phyloP scores from a whole-genome alignment of 2,113 vertebrate genomes.

The Scortum barcoo region DNA sequence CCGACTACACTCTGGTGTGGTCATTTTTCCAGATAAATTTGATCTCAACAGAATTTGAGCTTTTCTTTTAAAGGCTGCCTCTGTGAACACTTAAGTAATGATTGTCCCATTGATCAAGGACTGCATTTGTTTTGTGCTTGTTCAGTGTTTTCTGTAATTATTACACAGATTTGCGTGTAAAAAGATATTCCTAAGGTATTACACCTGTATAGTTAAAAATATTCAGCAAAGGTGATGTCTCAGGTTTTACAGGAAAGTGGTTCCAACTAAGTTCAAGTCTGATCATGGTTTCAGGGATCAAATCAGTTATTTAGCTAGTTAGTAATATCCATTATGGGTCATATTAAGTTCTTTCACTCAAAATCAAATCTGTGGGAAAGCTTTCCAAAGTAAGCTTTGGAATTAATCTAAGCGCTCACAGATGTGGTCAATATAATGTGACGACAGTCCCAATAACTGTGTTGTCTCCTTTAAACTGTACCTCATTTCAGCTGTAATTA shows the following conservation, averaged over 20 bases:
- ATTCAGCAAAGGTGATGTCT: constrained; percentile 13
- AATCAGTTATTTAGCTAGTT: constrained; percentile 3
- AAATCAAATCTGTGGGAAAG: background rate
- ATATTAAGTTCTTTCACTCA: background rate
- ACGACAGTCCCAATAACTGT: background rate
- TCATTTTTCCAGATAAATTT: background rate
- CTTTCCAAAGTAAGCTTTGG: background rate
- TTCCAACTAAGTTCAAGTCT: background rate
- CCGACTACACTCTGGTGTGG: background rate
- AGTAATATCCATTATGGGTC: background rate
- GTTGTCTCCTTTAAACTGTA: constrained; percentile 22
- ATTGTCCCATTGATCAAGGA: background rate
- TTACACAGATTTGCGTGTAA: background rate
- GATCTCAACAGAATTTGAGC: background rate
- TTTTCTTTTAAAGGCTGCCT: background rate
- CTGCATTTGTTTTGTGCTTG: background rate
- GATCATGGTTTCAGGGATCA: constrained; percentile 29
- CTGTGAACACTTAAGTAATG: background rate
- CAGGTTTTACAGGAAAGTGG: constrained; percentile 17
- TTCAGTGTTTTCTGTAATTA: background rate
- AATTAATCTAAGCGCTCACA: background rate
- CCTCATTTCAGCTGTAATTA: constrained; percentile 51
- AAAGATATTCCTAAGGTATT: background rate
- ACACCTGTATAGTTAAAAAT: background rate
- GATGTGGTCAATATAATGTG: background rate